phyloP scores from a whole-genome alignment of 2,888 invertebrate species.

The Sinelater perroti region DNA sequence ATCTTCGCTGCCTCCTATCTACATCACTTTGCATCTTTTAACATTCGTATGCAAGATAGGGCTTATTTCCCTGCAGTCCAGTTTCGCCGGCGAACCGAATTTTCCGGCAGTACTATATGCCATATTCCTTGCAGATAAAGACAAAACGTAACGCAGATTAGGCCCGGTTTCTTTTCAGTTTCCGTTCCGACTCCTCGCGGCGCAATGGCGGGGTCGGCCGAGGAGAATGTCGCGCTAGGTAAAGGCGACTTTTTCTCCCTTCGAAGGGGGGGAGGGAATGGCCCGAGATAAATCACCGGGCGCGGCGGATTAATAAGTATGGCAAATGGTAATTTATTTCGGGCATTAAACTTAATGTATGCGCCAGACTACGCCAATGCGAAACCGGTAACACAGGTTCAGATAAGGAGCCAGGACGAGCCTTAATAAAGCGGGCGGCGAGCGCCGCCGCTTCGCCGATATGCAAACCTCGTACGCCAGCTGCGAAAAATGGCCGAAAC shows the following conservation, averaged over 20 bases:
- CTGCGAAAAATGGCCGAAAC: slow-evolving; percentile 55
- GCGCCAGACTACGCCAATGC: slow-evolving; percentile 24
- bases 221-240: no score
- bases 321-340: slow-evolving; percentile 23
- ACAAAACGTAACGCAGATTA: slow-evolving; percentile 46
- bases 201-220: slow-evolving; percentile 16
- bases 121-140: slow-evolving; percentile 54
- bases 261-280: no score
- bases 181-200: slow-evolving; percentile 39
- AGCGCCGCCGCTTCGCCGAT: slow-evolving; percentile 50
- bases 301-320: slow-evolving; percentile 20
- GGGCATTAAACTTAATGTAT: slow-evolving; percentile 20
- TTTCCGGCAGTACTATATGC: slow-evolving; percentile 54
- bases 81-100: slow-evolving; percentile 54
- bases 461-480: slow-evolving; percentile 58
- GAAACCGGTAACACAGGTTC: slow-evolving; percentile 34
- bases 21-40: slow-evolving; percentile 60
- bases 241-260: no score
- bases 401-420: slow-evolving; percentile 40
- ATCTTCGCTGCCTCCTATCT: slow-evolving; percentile 54
- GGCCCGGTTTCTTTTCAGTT: slow-evolving; percentile 36
- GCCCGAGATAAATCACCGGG: not conserved
- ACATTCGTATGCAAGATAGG: slow-evolving; percentile 55
- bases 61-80: slow-evolving; percentile 59
- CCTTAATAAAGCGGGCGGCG: slow-evolving; percentile 50